Evolutionary conservation across 2,113 vertebrate species (phyloP).

Genomic region (Eleginops maclovinus): DNA sequence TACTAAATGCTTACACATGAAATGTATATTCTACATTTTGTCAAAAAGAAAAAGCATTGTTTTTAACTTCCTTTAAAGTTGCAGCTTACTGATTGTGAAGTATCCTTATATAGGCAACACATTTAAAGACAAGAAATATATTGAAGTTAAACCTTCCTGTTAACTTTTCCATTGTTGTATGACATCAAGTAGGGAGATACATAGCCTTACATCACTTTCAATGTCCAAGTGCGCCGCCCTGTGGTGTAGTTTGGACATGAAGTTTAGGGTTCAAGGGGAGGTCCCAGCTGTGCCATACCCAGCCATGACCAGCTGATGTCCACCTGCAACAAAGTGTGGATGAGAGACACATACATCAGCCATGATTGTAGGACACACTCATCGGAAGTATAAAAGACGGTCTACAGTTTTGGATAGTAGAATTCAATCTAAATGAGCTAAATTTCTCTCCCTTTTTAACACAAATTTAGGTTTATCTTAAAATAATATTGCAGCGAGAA

Average conservation of each 20-base stretch:
- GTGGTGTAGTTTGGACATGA: conserved; percentile 53
- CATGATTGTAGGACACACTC: not conserved
- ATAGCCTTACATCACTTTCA: conserved; percentile 21
- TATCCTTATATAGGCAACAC: not conserved
- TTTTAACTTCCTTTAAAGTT: not conserved
- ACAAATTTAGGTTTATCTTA: not conserved
- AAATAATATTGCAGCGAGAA: not conserved
- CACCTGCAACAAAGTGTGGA: conserved; percentile 31
- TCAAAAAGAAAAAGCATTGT: not conserved
- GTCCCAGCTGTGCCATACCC: conserved; percentile 50
- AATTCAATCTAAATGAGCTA: not conserved
- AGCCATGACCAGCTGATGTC: conserved; percentile 20
- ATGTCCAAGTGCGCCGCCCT: conserved; percentile 59
- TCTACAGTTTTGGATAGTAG: not conserved
- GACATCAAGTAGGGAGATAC: not conserved
- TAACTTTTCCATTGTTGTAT: not conserved
- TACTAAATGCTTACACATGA: not conserved
- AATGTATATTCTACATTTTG: not conserved
- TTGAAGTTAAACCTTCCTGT: not conserved
- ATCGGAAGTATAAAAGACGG: not conserved
- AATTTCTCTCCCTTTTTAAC: not conserved
- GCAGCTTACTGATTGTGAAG: not conserved
- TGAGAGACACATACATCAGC: conserved; percentile 1
- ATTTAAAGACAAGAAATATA: not conserved
- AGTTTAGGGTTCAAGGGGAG: conserved; percentile 51